Evolutionary conservation across 2,888 invertebrate genomes (phyloP).

Genomic region (Odontocolon sp.): DNA sequence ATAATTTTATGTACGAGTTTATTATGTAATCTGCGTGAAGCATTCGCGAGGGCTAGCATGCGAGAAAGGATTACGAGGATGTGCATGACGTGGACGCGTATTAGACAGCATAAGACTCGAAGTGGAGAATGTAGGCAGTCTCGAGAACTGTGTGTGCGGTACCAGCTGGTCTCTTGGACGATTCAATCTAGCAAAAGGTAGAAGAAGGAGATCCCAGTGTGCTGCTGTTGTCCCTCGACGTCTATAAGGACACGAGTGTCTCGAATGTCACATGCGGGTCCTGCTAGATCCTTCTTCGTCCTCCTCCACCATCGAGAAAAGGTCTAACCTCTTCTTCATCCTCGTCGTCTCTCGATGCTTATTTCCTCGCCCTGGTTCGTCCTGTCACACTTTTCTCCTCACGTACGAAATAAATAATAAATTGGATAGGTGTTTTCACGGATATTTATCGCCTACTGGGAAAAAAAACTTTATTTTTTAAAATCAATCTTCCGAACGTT

Average conservation of each 20-base stretch:
- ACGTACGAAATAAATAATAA: not conserved
- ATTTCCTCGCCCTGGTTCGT: conserved; percentile 25
- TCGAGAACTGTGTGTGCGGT: conserved; percentile 8
- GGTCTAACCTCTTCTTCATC: conserved; percentile 30
- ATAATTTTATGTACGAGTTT: no score
- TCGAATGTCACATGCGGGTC: conserved; percentile 74
- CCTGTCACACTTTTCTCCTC: not conserved
- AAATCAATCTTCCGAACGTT: not conserved
- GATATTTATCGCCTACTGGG: not conserved
- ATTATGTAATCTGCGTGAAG: no score
- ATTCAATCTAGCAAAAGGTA: conserved; percentile 55
- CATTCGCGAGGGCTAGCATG: conserved; percentile 1
- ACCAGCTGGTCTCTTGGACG: conserved; percentile 59
- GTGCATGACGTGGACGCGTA: conserved; percentile 17
- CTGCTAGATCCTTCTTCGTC: conserved; percentile 33
- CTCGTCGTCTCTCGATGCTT: conserved; percentile 15
- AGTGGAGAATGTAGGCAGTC: not conserved
- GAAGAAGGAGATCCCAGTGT: conserved; percentile 21
- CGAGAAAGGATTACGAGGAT: conserved; percentile 24
- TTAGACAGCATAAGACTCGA: not conserved
- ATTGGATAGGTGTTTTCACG: not conserved
- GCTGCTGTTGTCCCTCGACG: conserved; percentile 14
- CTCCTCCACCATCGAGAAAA: not conserved
- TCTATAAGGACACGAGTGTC: conserved; percentile 62
- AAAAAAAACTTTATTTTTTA: not conserved